Conservation (phyloP, 2,113 vertebrate species). For the Cygnus buccinator region DNA sequence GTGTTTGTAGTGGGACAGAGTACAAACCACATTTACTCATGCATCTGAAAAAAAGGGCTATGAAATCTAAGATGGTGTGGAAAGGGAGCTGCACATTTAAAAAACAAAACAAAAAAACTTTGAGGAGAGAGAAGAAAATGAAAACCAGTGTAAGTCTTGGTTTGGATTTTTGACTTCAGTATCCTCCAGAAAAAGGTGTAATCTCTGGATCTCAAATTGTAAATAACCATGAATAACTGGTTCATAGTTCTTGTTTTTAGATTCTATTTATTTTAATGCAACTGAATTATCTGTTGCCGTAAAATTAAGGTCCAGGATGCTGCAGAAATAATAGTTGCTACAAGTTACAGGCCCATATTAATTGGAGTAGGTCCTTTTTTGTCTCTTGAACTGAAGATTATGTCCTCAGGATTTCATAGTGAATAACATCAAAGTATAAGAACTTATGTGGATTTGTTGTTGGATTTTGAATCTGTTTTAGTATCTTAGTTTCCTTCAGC, state of each 20-base stretch:
- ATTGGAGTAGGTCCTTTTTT: background rate
- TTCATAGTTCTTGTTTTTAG: background rate
- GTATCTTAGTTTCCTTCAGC: background rate
- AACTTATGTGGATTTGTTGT: background rate
- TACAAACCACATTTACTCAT: background rate
- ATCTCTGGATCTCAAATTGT: background rate
- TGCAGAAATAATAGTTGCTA: background rate
- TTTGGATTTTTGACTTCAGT: background rate
- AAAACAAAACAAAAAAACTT: background rate
- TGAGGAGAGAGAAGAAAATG: background rate
- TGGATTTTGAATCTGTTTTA: background rate
- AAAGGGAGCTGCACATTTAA: background rate
- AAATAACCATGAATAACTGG: background rate
- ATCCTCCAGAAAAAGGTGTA: background rate
- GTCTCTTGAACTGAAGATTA: background rate
- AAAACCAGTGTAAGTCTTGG: background rate
- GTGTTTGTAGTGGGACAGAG: background rate
- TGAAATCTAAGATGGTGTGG: background rate
- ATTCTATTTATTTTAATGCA: background rate
- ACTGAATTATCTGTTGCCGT: background rate
- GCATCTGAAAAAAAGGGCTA: background rate
- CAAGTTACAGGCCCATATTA: background rate
- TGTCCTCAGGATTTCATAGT: background rate
- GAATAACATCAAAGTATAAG: background rate
- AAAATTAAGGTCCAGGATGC: background rate